These are phyloP conservation scores for Diabrotica balteata DNA, from an alignment of 2,888 invertebrate species.

Conservation along the genomic window DNA sequence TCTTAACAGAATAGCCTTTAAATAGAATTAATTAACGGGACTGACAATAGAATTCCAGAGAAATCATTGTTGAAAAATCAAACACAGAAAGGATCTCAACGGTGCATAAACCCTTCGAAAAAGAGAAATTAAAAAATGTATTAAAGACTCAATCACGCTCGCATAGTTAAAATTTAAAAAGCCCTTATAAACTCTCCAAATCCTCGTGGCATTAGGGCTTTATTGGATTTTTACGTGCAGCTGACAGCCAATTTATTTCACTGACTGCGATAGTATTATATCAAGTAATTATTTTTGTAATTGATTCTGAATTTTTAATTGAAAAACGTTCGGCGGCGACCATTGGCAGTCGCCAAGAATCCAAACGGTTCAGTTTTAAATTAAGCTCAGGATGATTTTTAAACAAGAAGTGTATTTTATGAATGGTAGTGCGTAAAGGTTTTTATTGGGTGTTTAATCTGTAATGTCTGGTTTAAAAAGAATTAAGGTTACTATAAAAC, in stretches of 20 bases:
- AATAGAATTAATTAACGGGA: too few species aligned
- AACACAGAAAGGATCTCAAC: too few species aligned
- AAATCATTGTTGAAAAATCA: too few species aligned
- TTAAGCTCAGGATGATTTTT: too few species aligned
- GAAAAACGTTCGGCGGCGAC: neutral
- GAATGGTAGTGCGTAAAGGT: too few species aligned
- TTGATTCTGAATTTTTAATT: slow-evolving; percentile 27
- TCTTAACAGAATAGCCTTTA: too few species aligned
- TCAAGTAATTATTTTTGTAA: slow-evolving; percentile 25
- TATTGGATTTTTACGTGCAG: slow-evolving; percentile 19
- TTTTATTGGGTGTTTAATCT: too few species aligned
- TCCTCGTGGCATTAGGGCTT: neutral
- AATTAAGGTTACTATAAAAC: too few species aligned
- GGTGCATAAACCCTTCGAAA: neutral
- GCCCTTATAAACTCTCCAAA: neutral
- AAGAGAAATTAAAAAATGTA: neutral
- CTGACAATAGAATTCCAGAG: too few species aligned
- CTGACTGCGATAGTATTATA: slow-evolving; percentile 20
- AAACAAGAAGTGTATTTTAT: too few species aligned
- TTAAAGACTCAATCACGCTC: neutral
- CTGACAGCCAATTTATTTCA: slow-evolving; percentile 24
- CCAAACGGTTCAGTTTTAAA: too few species aligned
- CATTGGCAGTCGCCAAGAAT: neutral
- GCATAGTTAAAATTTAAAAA: neutral
- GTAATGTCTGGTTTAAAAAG: too few species aligned